Evolutionary conservation across 2,888 invertebrate genomes (phyloP).

Genomic region (Drosophila sordidula): DNA sequence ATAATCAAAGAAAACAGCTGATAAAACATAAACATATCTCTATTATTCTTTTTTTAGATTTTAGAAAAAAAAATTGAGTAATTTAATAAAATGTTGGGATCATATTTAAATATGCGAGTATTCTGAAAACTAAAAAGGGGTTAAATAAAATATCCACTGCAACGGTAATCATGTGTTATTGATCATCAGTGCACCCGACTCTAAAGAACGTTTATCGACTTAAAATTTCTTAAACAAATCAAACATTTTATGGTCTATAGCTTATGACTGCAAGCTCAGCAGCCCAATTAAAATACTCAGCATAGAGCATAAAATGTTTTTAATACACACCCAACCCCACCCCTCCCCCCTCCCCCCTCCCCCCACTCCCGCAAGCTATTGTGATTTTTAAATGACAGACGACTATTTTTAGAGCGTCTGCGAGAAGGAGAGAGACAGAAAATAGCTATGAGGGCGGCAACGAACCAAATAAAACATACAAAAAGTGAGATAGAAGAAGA

Average conservation of each 20-base stretch:
- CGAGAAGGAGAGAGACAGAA: conserved; percentile 5
- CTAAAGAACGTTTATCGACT: conserved; percentile 19
- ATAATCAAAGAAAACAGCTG: not conserved
- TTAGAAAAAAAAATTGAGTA: no score
- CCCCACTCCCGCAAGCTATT: not conserved
- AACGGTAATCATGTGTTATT: not conserved
- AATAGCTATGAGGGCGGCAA: conserved; percentile 28
- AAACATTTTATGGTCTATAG: conserved; percentile 36
- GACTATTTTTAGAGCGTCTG: conserved; percentile 43
- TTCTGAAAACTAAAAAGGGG: no score
- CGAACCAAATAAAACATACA: conserved; percentile 14
- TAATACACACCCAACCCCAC: not conserved
- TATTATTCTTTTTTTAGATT: not conserved
- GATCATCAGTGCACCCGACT: not conserved
- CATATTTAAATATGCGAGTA: no score
- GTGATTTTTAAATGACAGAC: conserved; percentile 32
- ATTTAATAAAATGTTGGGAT: no score
- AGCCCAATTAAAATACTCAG: conserved; percentile 34
- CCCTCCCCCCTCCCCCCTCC: not conserved
- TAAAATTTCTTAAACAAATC: conserved; percentile 37
- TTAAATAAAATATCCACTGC: not conserved
- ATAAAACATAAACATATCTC: not conserved
- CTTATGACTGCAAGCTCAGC: no score
- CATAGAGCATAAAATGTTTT: conserved; percentile 14
- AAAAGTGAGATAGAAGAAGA: conserved; percentile 17